These are phyloP conservation scores for Pecten maximus DNA, from an alignment of 2,888 invertebrate genomes.

Conservation along the genomic window DNA sequence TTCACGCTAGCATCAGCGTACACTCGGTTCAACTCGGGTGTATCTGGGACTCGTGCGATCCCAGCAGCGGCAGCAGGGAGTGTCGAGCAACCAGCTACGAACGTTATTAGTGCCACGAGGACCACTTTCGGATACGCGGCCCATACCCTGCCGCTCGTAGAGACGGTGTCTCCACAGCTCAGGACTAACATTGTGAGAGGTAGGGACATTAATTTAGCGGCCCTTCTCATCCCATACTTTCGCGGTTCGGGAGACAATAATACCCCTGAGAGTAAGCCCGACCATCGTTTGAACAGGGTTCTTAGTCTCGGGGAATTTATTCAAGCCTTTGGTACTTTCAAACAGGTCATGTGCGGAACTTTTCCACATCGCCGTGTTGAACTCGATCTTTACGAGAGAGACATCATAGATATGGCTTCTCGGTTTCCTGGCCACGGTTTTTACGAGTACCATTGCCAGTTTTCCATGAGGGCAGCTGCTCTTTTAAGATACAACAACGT, in stretches of 20 bases:
- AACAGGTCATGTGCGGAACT: neutral
- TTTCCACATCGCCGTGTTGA: neutral
- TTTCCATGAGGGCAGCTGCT: neutral
- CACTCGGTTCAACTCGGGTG: neutral
- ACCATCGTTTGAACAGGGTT: neutral
- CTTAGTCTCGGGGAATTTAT: neutral
- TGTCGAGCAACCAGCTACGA: neutral
- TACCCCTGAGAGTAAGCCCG: neutral
- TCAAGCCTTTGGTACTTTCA: neutral
- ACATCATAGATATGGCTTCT: neutral
- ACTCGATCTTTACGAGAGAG: neutral
- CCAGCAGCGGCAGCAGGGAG: neutral
- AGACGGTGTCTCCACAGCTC: neutral
- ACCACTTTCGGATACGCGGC: neutral
- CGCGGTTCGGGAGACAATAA: neutral
- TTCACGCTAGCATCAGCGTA: too few species aligned
- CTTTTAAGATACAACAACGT: neutral
- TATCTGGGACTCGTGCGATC: neutral
- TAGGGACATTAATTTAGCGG: neutral
- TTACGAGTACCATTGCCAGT: neutral
- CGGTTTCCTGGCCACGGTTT: neutral
- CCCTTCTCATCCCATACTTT: neutral
- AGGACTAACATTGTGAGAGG: neutral
- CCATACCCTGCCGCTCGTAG: neutral
- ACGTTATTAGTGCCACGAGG: neutral